Base-by-base conservation (phyloP, 2,113 vertebrate species). In the Brachirus orientalis region DNA sequence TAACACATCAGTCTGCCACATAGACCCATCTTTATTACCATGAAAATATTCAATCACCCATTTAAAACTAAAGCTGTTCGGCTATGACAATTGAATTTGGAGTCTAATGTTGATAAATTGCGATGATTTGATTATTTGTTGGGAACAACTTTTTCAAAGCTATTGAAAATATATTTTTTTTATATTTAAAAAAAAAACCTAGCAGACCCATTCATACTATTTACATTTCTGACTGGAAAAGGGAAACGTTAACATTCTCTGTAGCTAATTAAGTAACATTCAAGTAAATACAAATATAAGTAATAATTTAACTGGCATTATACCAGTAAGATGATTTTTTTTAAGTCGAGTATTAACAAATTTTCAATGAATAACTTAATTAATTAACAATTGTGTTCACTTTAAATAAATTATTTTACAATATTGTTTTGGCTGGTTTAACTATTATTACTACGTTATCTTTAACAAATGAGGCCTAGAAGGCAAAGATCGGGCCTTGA, bases 101-200 rank as follows among this genome's bases (percentile, higher is more conserved):
- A 20, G 54, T 64, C n/a, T 45, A 3, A 67, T 47, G 22, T 8
- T 62, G 40, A 83, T 63, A 65, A 62, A 56, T n/a, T n/a, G n/a
- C n/a, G n/a, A n/a, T n/a, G n/a, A n/a, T n/a, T n/a, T 22, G 58
- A 72, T 67, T 20, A 63, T 37, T 20, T 36, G 10, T 36, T 19
- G 16, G 13, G 43, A 1, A 33, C 19, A 63, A 69, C 10, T 45
- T 3, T 44, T 51, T 72, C 9, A 54, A 7, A 43, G 28, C 17
- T 2, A 58, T n/a, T 4, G 3, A 10, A 14, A 3, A 17, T n/a
- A 37, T 36, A 54, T 11, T 3, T 53, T 22, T 19, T 14, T 35
- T 10, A 43, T 13, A 14, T 43, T 12, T 13, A 5, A 10, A 43
- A 40, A 2, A 40, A 40, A 40, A 40, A 40, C 3, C 10, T 28